Base-by-base conservation (phyloP, 2,888 invertebrate genomes). In the Zygaena filipendulae region DNA sequence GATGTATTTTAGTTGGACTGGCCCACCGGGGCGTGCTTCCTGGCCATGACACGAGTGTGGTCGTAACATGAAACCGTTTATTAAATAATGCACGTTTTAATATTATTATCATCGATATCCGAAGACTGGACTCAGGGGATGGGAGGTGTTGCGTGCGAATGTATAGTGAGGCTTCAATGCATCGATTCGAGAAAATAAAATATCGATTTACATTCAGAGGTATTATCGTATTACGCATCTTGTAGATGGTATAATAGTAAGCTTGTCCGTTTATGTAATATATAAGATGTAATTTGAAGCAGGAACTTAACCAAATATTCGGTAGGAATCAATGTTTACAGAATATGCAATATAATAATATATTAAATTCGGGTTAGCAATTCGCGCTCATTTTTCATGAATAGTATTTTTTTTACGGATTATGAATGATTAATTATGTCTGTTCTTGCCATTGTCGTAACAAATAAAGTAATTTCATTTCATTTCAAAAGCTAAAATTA, bases 81-180 rank as follows among this genome's bases (percentile, higher is more conserved):
- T 64, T 71, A 70, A 66, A 68, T 77, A 74, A 6, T 74, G 77
- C 70, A 58, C 74, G 70, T 70, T 71, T 77, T 77, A 69, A 72
- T 75, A 75, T 75, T 62, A 66, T 67, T 69, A 63, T n/a, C n/a
- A n/a, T 72, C 66, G 67, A 74, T 64, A 66, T 69, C 64, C 56
- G 59, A 52, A 55, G 62, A n/a, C n/a, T n/a, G 66, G 59, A 16
- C 5, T 16, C 7, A 58, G 54, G 64, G 66, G 58, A 55, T 59
- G 39, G 47, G 42, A 40, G 40, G 56, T 46, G 60, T 72, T 64
- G 75, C 77, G 71, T 77, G 77, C 77, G 46, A 74, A 75, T 71
- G 67, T 62, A 56, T 62, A 59, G 64, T 64, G 63, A 64, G 75
- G 72, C 69, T 72, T 74, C 72, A 40, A 47, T 62, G 60, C 59